phyloP scores from a whole-genome alignment of 2,888 invertebrate species.

The Anagyrus pseudococci region DNA sequence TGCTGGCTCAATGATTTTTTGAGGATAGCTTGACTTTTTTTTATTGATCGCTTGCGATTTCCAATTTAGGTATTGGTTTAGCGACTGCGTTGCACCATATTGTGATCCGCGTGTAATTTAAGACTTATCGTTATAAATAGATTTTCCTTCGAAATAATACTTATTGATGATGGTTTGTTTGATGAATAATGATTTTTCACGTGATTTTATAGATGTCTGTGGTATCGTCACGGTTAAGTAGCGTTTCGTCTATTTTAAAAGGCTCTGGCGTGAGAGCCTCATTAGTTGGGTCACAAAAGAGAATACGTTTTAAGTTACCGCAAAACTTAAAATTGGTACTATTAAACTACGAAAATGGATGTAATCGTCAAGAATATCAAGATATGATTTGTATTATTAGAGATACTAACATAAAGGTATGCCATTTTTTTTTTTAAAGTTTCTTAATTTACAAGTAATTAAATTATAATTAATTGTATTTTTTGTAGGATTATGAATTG shows the following conservation, averaged over 20 bases:
- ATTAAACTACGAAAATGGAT: constrained; percentile 59
- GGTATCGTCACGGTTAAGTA: constrained; percentile 53
- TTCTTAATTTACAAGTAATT: constrained; percentile 2
- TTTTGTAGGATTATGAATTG: constrained; percentile 66
- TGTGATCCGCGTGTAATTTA: constrained; percentile 4
- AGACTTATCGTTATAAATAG: background rate
- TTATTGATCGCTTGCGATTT: background rate
- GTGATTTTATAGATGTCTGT: constrained; percentile 54
- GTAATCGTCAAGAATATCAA: constrained; percentile 63
- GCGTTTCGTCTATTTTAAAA: constrained; percentile 55
- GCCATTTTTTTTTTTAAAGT: constrained; percentile 9
- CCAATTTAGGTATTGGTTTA: background rate
- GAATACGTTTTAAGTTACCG: constrained; percentile 63
- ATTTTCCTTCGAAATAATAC: background rate
- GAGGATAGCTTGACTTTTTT: too few relatives aligned
- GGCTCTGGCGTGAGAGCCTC: constrained; percentile 49
- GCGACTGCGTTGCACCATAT: constrained; percentile 20
- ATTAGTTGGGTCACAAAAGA: constrained; percentile 46
- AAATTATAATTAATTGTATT: constrained; percentile 6
- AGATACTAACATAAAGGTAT: constrained; percentile 62
- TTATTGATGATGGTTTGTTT: background rate
- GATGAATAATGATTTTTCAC: background rate
- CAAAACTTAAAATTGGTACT: constrained; percentile 63
- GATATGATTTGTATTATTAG: constrained; percentile 64
- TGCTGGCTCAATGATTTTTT: too few relatives aligned